Evolutionary conservation across 2,888 invertebrate species (phyloP).

Genomic region (Apantesis nais): DNA sequence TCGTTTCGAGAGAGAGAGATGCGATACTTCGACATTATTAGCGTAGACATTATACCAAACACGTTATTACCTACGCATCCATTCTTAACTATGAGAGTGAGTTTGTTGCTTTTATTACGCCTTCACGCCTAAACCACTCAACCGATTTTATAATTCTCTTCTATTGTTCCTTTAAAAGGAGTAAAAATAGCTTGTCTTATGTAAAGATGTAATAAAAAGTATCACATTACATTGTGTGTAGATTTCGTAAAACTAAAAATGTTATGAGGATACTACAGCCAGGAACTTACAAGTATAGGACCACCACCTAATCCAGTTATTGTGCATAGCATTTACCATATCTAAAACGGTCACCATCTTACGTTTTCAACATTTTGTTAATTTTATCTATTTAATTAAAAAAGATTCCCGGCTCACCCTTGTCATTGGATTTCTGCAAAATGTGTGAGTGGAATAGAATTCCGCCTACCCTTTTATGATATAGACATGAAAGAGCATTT

Average conservation of each 20-base stretch:
- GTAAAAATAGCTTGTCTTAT: background rate
- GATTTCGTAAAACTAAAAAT: background rate
- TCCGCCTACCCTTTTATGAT: too few species aligned
- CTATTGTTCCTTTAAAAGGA: background rate
- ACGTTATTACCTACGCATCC: background rate
- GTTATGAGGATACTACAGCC: background rate
- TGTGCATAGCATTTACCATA: background rate
- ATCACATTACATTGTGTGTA: background rate
- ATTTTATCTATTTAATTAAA: too few species aligned
- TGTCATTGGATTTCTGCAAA: too few species aligned
- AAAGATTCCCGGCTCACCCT: too few species aligned
- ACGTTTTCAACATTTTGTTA: too few species aligned
- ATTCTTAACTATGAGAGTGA: too few species aligned
- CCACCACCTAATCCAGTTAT: background rate
- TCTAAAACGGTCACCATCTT: too few species aligned
- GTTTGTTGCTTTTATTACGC: too few species aligned
- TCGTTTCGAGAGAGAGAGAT: background rate
- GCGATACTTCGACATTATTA: background rate
- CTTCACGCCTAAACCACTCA: too few species aligned
- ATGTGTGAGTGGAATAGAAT: too few species aligned
- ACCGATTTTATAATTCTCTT: background rate
- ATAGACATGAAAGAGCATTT: too few species aligned
- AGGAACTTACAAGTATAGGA: background rate
- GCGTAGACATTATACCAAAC: background rate
- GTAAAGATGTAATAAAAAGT: background rate